Evolutionary conservation across 2,113 vertebrate species (phyloP), one percentile per base, ranked within the genome.

Genomic region (Calyptomena viridis): DNA sequence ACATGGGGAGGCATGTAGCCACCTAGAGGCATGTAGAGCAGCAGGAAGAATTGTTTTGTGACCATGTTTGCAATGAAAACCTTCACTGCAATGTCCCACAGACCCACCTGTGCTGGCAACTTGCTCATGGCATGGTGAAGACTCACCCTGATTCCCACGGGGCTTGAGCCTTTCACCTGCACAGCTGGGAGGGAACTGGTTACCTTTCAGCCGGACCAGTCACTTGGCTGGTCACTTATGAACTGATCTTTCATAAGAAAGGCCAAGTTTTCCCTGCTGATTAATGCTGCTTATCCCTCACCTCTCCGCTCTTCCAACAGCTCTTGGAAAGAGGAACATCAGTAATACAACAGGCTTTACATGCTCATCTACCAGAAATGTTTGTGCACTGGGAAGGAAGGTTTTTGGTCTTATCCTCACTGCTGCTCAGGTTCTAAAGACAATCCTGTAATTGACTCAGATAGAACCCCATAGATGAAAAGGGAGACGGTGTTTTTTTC

Each of bases 91-190:
- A 12, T 11, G 3, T 25, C 42, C 15, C 35, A 19, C 50, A 77
- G 76, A 63, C 31, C 50, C 72, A 6, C 23, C 16, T 21, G 37
- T 27, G 4, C 15, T 59, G 56, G 4, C 1, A 56, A 19, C 35
- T 33, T 52, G 14, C 14, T 50, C 5, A 3, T 24, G n/a, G 46
- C 0, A 0, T 15, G 81, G 5, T 1, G 4, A 59, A 67, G 39
- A 47, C 35, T 91, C 33, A 30, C 7, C 10, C 5, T 40, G 25
- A 50, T 62, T 79, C 50, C 28, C 30, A 3, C 5, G 35, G 18
- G 11, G 6, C 24, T 40, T 14, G 15, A 52, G 28, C 11, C 16
- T 1, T 64, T 76, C 35, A 6, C 9, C 23, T 46, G 50, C 6
- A 0, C 47, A n/a, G 7, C 1, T 73, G 53, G 1, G 9, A 19